A percentile compares a stretch with the other conserved stretches of the same genome.
Conservation (phyloP, 2,888 invertebrate genomes). For the Rhagium mordax region DNA sequence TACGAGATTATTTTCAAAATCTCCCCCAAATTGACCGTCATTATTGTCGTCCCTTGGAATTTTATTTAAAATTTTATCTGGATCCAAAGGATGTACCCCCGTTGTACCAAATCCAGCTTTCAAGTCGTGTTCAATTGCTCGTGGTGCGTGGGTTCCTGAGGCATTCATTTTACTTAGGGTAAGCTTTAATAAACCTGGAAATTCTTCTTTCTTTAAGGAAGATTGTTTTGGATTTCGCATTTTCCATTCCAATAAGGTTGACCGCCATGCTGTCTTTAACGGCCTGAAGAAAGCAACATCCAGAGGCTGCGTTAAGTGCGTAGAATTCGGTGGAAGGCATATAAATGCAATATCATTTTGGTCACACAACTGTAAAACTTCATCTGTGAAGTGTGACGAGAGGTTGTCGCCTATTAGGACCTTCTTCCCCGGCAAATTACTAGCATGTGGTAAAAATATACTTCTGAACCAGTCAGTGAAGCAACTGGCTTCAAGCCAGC, state of each 20-base stretch:
- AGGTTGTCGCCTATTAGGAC: conserved; percentile 35
- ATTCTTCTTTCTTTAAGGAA: too few species aligned
- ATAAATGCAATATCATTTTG: too few species aligned
- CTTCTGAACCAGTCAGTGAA: conserved; percentile 45
- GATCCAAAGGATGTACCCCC: conserved; percentile 26
- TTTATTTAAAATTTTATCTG: conserved; percentile 40
- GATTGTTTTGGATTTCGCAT: background rate
- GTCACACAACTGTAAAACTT: too few species aligned
- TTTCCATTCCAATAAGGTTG: conserved; percentile 11
- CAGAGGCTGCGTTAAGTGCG: too few species aligned
- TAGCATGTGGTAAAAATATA: conserved; percentile 42
- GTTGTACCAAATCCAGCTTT: too few species aligned
- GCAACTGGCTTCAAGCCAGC: too few species aligned
- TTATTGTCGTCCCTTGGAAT: conserved; percentile 37
- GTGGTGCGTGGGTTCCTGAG: too few species aligned
- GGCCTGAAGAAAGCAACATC: too few species aligned
- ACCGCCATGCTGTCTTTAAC: conserved; percentile 2
- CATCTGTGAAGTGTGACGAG: conserved; percentile 38
- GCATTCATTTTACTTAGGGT: too few species aligned
- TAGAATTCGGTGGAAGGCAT: too few species aligned
- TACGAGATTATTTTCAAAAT: conserved; percentile 39
- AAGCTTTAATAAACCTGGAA: too few species aligned
- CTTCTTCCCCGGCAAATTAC: conserved; percentile 39
- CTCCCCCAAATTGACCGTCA: conserved; percentile 31
- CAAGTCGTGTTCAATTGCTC: too few species aligned